Conservation (phyloP, 2,888 invertebrate species). For the Agrochola circellaris region DNA sequence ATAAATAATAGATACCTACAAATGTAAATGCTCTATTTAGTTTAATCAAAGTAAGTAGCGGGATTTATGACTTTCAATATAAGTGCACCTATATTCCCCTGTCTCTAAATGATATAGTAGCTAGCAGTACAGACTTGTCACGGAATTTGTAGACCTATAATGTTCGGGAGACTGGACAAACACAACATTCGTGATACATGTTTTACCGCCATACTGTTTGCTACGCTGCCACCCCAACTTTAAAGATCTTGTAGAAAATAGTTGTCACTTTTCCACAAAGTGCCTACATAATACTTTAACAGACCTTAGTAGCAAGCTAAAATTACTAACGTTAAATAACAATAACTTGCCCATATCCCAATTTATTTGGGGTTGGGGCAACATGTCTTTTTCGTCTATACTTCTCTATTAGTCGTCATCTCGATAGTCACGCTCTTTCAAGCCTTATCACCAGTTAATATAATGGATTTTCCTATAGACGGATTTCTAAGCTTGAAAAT, state of each 20-base stretch:
- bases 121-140: neutral
- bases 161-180: neutral
- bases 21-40: constrained; percentile 37
- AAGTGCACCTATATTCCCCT: constrained; percentile 7
- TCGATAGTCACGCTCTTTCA: no score
- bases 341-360: no score
- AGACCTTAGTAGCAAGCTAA: no score
- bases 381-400: no score
- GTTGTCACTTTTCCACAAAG: neutral
- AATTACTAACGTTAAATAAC: no score
- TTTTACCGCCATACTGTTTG: no score
- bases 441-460: no score
- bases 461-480: constrained; percentile 1
- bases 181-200: neutral
- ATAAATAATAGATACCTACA: constrained; percentile 37
- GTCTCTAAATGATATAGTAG: neutral
- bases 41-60: constrained; percentile 15
- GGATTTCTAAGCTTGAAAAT: constrained; percentile 1
- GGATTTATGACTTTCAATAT: constrained; percentile 18
- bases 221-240: neutral
- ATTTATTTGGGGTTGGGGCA: no score
- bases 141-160: constrained; percentile 8
- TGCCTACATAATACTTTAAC: no score
- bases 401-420: no score
- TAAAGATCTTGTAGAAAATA: neutral